phyloP scores from a whole-genome alignment of 2,888 invertebrate genomes.

The Apocheima hispidaria region DNA sequence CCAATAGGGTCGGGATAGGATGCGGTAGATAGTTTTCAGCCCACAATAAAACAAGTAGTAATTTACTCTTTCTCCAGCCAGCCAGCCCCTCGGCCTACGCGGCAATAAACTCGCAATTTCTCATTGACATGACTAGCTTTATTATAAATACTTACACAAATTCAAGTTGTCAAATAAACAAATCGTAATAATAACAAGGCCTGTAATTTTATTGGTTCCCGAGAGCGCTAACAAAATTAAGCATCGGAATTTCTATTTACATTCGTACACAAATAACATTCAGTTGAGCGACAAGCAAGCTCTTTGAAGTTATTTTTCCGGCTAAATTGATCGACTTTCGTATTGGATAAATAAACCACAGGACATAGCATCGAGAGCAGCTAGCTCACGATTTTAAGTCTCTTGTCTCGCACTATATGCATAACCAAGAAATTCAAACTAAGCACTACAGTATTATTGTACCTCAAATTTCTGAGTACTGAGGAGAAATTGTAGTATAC shows the following conservation, averaged over 20 bases:
- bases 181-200: neutral
- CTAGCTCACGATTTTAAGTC: too few species aligned
- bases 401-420: too few species aligned
- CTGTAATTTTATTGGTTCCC: constrained; percentile 6
- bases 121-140: neutral
- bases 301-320: constrained; percentile 17
- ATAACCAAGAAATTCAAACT: too few species aligned
- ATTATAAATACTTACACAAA: neutral
- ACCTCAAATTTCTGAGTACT: too few species aligned
- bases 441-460: too few species aligned
- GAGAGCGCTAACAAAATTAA: constrained; percentile 9
- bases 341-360: neutral
- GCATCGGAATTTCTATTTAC: constrained; percentile 13
- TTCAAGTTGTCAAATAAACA: constrained; percentile 6
- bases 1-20: neutral
- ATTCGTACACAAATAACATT: constrained; percentile 17
- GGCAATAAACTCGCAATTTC: neutral
- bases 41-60: neutral
- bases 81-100: too few species aligned
- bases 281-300: constrained; percentile 14
- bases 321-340: constrained; percentile 18
- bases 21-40: neutral
- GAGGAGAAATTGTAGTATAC: too few species aligned
- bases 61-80: neutral
- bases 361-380: neutral